Conservation (phyloP, 2,113 vertebrate genomes). For the Anhinga anhinga region DNA sequence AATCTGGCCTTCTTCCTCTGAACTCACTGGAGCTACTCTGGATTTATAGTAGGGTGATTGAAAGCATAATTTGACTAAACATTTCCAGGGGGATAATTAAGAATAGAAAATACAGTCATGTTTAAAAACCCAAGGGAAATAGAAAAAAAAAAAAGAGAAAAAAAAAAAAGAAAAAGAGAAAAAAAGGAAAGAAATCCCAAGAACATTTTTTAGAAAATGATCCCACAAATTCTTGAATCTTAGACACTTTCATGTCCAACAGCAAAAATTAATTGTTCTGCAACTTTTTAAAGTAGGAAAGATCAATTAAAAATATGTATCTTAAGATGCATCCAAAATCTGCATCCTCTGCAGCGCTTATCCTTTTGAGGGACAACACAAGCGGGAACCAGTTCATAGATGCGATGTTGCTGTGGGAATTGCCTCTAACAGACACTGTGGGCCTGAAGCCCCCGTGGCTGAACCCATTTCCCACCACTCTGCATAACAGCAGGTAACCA, state of each 20-base stretch:
- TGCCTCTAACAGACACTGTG: not conserved
- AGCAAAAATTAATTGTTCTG: not conserved
- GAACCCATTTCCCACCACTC: not conserved
- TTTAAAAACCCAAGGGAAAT: not conserved
- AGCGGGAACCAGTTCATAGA: not conserved
- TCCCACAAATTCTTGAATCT: not conserved
- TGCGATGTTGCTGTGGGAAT: accelerated
- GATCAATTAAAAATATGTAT: not conserved
- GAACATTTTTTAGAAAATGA: not conserved
- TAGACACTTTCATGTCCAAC: not conserved
- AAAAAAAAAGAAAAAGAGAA: too few species aligned
- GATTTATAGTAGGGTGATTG: not conserved
- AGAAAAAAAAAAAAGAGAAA: not conserved
- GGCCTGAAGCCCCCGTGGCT: not conserved
- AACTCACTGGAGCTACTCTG: not conserved
- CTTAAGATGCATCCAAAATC: not conserved
- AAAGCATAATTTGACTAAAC: not conserved
- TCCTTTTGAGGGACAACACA: not conserved
- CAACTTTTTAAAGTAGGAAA: not conserved
- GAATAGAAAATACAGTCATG: not conserved
- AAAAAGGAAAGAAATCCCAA: not conserved
- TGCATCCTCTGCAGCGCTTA: not conserved
- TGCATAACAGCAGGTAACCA: not conserved
- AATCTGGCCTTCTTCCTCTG: not conserved
- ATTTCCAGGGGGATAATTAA: not conserved